These are phyloP conservation scores for Patagioenas fasciata DNA, from an alignment of 2,113 vertebrate genomes.

Conservation along the genomic window DNA sequence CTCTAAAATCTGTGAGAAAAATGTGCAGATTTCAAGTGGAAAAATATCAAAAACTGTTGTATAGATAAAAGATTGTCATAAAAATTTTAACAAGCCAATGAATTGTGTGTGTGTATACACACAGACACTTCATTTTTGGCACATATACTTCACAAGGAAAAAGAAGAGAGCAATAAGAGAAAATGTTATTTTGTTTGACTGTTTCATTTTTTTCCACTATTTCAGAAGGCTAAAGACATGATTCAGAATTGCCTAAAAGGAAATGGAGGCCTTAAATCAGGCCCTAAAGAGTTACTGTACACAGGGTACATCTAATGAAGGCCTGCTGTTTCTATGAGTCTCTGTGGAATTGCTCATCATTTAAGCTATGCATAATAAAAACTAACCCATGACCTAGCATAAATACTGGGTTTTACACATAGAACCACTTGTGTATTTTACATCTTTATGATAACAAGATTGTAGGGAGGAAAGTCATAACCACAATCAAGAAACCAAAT, in stretches of 20 bases:
- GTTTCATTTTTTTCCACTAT: neutral
- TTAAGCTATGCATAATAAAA: constrained; percentile 48
- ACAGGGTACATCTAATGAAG: neutral
- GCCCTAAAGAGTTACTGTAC: neutral
- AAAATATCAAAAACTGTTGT: neutral
- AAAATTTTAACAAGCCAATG: neutral
- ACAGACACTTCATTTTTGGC: neutral
- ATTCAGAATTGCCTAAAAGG: neutral
- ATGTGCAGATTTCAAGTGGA: neutral
- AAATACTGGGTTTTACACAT: constrained; percentile 14
- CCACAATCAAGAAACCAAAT: neutral
- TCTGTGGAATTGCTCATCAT: constrained; percentile 13
- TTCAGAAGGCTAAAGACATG: neutral
- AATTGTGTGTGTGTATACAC: neutral
- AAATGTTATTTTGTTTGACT: neutral
- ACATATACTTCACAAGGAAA: neutral
- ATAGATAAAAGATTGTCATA: neutral
- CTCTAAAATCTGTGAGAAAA: neutral
- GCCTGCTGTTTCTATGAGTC: neutral
- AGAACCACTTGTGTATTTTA: neutral
- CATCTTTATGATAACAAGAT: neutral
- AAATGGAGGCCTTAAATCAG: neutral
- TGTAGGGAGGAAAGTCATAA: neutral
- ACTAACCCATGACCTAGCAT: neutral
- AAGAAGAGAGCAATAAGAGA: neutral